These are phyloP conservation scores for Xenopus borealis DNA, from an alignment of 2,113 vertebrate genomes.

Conservation along the genomic window DNA sequence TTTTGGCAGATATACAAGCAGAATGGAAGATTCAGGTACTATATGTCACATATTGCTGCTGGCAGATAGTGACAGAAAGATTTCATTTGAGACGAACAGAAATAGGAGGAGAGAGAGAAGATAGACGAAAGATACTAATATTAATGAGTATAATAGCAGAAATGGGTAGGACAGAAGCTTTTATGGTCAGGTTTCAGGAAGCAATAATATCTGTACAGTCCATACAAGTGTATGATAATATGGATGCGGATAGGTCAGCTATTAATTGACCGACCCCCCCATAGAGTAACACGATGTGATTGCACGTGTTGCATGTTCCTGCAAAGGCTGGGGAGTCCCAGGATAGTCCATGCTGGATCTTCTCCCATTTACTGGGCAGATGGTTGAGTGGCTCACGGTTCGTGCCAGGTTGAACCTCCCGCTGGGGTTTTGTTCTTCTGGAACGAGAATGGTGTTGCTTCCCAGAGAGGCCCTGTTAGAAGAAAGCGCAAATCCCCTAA, in stretches of 20 bases:
- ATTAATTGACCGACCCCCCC: not conserved
- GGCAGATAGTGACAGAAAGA: too few species aligned
- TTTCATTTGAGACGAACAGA: too few species aligned
- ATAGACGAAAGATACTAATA: too few species aligned
- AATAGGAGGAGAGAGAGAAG: too few species aligned
- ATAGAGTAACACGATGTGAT: not conserved
- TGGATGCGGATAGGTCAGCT: not conserved
- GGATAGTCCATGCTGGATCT: slow-evolving; percentile 26
- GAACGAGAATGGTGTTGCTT: slow-evolving; percentile 79
- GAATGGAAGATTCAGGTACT: too few species aligned
- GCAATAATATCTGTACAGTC: too few species aligned
- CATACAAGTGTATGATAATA: not conserved
- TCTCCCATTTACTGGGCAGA: slow-evolving; percentile 73
- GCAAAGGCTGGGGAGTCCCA: slow-evolving; percentile 24
- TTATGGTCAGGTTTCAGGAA: too few species aligned
- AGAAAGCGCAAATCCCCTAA: slow-evolving; percentile 82
- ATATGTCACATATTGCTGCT: too few species aligned
- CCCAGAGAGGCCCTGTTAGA: slow-evolving; percentile 71
- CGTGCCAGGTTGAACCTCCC: slow-evolving; percentile 73
- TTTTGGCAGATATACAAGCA: too few species aligned
- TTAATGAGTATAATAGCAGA: too few species aligned
- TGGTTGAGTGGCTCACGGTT: slow-evolving; percentile 78
- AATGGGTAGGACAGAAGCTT: too few species aligned
- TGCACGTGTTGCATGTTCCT: slow-evolving; percentile 16
- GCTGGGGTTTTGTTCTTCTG: slow-evolving; percentile 83